Conservation (phyloP, 1,140 invertebrate genomes). For the Cotesia typhae region DNA sequence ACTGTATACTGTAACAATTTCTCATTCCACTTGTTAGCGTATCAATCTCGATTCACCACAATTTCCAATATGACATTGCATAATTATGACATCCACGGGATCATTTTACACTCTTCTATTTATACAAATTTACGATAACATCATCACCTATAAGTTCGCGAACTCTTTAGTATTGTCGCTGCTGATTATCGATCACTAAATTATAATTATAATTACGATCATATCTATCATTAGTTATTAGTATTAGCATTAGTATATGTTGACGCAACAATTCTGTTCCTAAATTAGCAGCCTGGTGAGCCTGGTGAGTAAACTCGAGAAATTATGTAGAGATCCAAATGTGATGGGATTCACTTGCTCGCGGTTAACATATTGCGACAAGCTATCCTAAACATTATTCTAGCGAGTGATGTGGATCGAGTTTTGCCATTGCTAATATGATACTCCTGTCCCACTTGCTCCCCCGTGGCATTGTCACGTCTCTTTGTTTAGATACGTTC, state of each 20-base stretch:
- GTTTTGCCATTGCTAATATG: slow-evolving; percentile 8
- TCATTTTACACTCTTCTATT: slow-evolving; percentile 2
- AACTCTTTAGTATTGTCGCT: no score
- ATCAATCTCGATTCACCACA: slow-evolving; percentile 35
- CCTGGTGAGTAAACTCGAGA: neutral
- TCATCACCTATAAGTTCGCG: neutral
- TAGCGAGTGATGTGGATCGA: slow-evolving; percentile 22
- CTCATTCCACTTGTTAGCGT: slow-evolving; percentile 13
- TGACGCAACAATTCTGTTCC: no score
- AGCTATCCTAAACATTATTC: slow-evolving; percentile 46
- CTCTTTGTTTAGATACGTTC: slow-evolving; percentile 3
- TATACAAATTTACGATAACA: neutral
- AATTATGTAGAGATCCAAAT: slow-evolving; percentile 1
- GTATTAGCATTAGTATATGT: neutral
- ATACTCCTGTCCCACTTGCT: slow-evolving; percentile 11
- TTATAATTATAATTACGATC: no score
- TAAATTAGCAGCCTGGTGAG: no score
- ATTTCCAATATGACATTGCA: slow-evolving; percentile 32
- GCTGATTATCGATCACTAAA: no score
- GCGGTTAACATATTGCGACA: slow-evolving; percentile 47
- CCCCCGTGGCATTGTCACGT: neutral
- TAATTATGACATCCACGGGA: slow-evolving; percentile 27
- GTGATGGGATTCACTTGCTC: slow-evolving; percentile 22
- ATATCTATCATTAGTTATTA: neutral
- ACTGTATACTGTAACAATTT: neutral